These are phyloP conservation scores for Micromys minutus DNA, from an alignment of 2,113 vertebrate genomes.

Conservation along the genomic window DNA sequence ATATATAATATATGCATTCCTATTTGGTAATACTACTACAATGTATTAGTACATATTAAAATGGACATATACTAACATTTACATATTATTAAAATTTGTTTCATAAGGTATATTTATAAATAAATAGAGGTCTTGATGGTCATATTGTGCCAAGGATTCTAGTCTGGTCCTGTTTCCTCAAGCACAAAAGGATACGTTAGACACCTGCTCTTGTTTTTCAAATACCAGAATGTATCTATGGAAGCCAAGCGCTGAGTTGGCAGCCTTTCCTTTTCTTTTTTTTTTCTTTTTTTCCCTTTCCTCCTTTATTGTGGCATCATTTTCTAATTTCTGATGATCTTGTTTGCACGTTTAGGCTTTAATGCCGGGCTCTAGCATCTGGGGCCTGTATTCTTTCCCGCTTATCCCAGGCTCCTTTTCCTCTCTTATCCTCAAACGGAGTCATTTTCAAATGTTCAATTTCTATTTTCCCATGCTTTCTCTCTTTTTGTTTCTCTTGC, in stretches of 20 bases:
- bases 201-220: background rate
- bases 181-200: background rate
- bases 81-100: background rate
- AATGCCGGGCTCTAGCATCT: background rate
- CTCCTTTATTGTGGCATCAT: constrained; percentile 66
- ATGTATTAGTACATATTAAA: background rate
- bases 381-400: background rate
- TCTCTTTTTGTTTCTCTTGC: background rate
- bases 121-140: background rate
- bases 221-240: background rate
- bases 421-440: background rate
- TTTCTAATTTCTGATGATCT: constrained; percentile 64
- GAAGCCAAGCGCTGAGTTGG: constrained; percentile 23
- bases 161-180: background rate
- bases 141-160: background rate
- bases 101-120: background rate
- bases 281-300: constrained; percentile 51
- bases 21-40: background rate
- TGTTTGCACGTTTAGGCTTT: constrained; percentile 44
- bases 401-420: background rate
- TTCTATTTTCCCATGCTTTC: background rate
- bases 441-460: background rate
- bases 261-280: background rate
- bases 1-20: background rate
- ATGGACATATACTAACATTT: background rate